phyloP scores from a whole-genome alignment of 1,140 invertebrate genomes.

The Neodiprion fabricii region DNA sequence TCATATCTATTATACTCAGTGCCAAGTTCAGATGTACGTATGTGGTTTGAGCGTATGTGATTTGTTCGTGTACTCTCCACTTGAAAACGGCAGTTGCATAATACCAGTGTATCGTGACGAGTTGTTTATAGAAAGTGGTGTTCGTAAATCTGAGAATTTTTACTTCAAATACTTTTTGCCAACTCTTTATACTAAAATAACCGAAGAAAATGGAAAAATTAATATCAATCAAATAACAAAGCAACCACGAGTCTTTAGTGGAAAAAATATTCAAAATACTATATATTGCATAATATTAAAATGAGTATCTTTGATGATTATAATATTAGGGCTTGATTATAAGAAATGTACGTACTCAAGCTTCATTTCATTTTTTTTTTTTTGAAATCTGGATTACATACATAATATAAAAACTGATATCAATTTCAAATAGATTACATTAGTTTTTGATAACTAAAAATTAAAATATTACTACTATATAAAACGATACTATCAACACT shows the following conservation, averaged over 20 bases:
- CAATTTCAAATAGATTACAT: background rate
- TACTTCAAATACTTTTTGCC: slow-evolving; percentile 37
- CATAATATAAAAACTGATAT: background rate
- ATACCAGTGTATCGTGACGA: slow-evolving; percentile 32
- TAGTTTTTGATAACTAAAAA: background rate
- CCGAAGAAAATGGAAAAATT: background rate
- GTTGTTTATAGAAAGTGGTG: slow-evolving; percentile 31
- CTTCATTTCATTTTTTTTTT: background rate
- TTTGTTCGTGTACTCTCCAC: slow-evolving; percentile 37
- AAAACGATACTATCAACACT: slow-evolving; percentile 8
- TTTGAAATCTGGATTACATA: background rate
- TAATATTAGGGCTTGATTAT: background rate
- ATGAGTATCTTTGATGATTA: slow-evolving; percentile 8
- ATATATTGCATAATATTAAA: background rate
- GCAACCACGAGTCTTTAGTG: slow-evolving; percentile 8
- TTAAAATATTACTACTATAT: background rate
- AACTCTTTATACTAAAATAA: slow-evolving; percentile 18
- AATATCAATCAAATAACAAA: background rate
- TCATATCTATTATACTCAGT: slow-evolving; percentile 37
- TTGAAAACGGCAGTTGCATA: slow-evolving; percentile 28
- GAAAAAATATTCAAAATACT: background rate
- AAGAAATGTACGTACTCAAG: background rate
- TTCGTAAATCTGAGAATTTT: slow-evolving; percentile 35
- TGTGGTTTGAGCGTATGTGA: slow-evolving; percentile 34
- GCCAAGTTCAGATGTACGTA: slow-evolving; percentile 41